Evolutionary conservation across 2,888 invertebrate species (phyloP), one percentile per base, ranked within the genome.

Genomic region (Hypolimnas misippus): DNA sequence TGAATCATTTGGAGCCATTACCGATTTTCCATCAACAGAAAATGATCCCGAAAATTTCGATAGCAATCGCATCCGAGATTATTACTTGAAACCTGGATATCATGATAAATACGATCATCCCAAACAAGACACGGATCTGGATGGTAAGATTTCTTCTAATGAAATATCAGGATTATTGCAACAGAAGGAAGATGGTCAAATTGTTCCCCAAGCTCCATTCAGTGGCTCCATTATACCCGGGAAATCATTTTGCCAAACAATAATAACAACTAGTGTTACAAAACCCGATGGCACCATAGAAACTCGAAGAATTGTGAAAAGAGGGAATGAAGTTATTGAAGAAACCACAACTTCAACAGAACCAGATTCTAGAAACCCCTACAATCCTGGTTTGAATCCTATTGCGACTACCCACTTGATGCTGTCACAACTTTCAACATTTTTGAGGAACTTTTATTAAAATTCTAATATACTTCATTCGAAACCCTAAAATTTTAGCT

Each of bases 21-120:
- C 68, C 6, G 66, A 70, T 19, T 53, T 63, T 10, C 68, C 70
- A 12, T 19, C 40, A n/a, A 17, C 52, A 5, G 64, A 70, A 14
- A 52, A 51, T 33, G 69, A 73, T 16, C 57, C 77, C 0, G 84
- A 86, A 8, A 72, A 77, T 52, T 77, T 72, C 57, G 73, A 80
- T 40, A 81, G 77, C 61, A 81, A 80, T 57, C 84, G 71, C 58
- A 81, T 92, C 19, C 77, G 91, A 62, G 86, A 90, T 63, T 87
- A 86, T 63, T 92, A 91, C 67, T 71, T 92, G n/a, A 90, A 91
- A 68, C 90, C 91, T 1, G 90, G 89, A 44, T 89, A 83, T 68
- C 84, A 84, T 51, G 79, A 75, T 3, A 77, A 74, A 59, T 67
- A 70, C 40, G 78, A 83, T 19, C 70, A 80, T 8, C 74, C 69